A percentile compares a stretch with the other conserved stretches of the same genome.
Conservation (phyloP, 2,113 vertebrate genomes). For the Mionectes macconnelli region DNA sequence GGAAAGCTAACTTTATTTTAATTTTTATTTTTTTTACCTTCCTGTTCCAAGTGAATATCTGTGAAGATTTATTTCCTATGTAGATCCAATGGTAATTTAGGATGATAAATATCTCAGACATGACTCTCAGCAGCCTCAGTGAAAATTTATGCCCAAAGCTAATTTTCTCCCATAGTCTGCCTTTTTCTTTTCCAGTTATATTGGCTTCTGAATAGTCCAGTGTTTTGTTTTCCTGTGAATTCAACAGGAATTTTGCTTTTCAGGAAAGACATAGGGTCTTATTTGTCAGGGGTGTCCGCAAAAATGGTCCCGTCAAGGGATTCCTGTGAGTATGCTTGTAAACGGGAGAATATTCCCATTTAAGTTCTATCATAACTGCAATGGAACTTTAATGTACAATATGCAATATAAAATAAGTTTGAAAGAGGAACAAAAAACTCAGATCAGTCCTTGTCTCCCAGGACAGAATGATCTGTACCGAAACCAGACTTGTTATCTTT, state of each 20-base stretch:
- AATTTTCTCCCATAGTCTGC: constrained; percentile 17
- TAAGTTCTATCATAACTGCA: not conserved
- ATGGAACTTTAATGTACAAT: not conserved
- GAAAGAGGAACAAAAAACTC: not conserved
- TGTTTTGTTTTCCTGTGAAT: not conserved
- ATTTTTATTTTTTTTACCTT: not conserved
- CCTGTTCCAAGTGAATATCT: not conserved
- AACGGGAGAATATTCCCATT: not conserved
- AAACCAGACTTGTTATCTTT: not conserved
- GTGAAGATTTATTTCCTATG: constrained; percentile 34
- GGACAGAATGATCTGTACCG: not conserved
- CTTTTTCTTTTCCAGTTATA: constrained; percentile 17
- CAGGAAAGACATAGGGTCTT: not conserved
- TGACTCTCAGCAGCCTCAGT: not conserved
- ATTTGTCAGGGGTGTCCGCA: not conserved
- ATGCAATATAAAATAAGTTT: not conserved
- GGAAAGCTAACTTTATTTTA: not conserved
- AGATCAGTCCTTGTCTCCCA: not conserved
- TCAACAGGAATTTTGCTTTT: not conserved
- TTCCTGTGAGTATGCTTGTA: not conserved
- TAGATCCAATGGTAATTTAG: constrained; percentile 17
- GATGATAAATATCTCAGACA: constrained; percentile 25
- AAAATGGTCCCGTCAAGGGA: not conserved
- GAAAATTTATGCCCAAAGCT: constrained; percentile 32
- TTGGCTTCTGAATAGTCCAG: constrained; percentile 1